Base-by-base conservation (phyloP, 2,113 vertebrate species). In the Gulo gulo region DNA sequence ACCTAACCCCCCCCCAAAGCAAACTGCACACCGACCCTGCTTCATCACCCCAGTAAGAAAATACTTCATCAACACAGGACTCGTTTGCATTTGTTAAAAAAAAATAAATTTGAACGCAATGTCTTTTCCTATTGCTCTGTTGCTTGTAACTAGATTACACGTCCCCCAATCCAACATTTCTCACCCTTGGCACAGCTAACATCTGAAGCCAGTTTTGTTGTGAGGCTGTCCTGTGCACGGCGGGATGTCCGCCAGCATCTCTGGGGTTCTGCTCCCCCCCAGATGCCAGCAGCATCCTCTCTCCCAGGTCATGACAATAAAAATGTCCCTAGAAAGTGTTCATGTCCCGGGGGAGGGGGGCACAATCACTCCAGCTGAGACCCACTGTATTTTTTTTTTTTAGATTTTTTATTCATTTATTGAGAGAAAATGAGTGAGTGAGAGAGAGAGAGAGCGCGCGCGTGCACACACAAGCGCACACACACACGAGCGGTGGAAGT, bases 401-500 rank as follows among this genome's bases (percentile, higher is more conserved):
- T 14, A 63, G 61, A 63, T 31, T 65, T 31, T 63, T 29, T 31
- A 31, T 63, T 63, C 24, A 63, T 63, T 65, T 63, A 63, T 63
- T 31, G 63, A 15, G 63, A 63, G 61, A 63, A 12, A 31, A 65
- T 31, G 61, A 65, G 61, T 2, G 4, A 65, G 29, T 1, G 6
- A 65, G 63, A 63, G 61, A 31, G 61, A 29, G 24, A 31, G 26
- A 29, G 59, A 11, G 59, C 1, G 59, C 10, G 39, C 39, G 39
- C 3, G 4, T 0, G 12, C 29, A 2, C 29, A 14, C 4, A 13
- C 63, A 65, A n/a, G n/a, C n/a, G n/a, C n/a, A n/a, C 29, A 2
- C 29, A 14, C 4, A 13, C 63, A 65, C 6, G 0, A 65, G 63
- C 12, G 1, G 29, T 29, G 63, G 13, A 13, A 29, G 29, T 8